Evolutionary conservation across 53 echinoderm and acorn worm genomes (phyloP), one percentile per base, ranked within the genome.

Genomic region (Echinometra lucunter): DNA sequence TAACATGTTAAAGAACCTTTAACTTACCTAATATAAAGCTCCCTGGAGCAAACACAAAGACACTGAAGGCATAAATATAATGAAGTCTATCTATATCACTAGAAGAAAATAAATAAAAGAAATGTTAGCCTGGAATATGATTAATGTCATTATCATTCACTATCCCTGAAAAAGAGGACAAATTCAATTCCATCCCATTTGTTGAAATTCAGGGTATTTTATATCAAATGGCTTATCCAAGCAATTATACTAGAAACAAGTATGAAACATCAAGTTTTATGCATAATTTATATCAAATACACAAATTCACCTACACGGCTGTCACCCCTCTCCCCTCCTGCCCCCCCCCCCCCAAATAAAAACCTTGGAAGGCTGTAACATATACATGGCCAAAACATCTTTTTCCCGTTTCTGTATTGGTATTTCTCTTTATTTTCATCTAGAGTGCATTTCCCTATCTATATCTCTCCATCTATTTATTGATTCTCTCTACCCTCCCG

Each of bases 51-150:
- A 97, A 96, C 28, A 96, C 91, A 44, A 95, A 55, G 18, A 96
- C 96, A 82, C 97, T 96, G 93, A 95, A 95, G 45, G 95, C 93
- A 95, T 97, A 97, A 56, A 95, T 95, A 70, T 95, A 97, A 63
- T 96, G 93, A 42, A 97, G 96, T 80, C 92, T 95, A 37, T 97
- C 97, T 25, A 96, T 81, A 45, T 97, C 97, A 96, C 97, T 97
- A 72, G 1, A 53, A 30, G 19, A 56, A 93, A 81, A 42, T 6
- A 81, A 6, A 44, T 2, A 53, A 28, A 5, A 78, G 21, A 78
- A 53, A 4, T 53, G 53, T 11, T 11, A 53, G 4, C 53, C 8
- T 8, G n/a, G n/a, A 30, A 63, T 19, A 63, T 13, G 34, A 70
- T 72, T 13, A 35, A 13, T 72, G 28, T 27, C 19, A 72, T 30